A percentile compares a stretch with the other conserved stretches of the same genome.
Conservation (phyloP, 2,888 invertebrate species). For the Griposia aprilina region DNA sequence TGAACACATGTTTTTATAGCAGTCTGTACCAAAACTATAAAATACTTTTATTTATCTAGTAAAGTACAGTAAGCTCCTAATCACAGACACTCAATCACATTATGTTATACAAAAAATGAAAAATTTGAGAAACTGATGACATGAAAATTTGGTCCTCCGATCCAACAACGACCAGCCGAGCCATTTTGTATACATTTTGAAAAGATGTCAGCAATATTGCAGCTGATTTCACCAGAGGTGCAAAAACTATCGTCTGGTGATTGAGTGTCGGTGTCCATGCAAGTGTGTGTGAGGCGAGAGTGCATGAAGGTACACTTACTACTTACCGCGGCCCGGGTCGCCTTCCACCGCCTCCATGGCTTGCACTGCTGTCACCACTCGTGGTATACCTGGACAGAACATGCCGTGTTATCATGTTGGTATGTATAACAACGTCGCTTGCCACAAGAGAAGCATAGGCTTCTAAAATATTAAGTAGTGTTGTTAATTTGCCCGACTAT, state of each 20-base stretch:
- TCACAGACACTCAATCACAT: slow-evolving; percentile 54
- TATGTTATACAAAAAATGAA: not conserved
- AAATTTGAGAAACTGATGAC: not conserved
- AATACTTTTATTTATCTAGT: not conserved
- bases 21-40: not conserved
- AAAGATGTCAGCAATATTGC: not conserved
- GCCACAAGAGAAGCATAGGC: too few relatives aligned
- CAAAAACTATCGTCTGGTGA: slow-evolving; percentile 47
- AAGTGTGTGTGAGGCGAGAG: slow-evolving; percentile 88
- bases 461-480: too few relatives aligned
- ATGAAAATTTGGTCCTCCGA: slow-evolving; percentile 7
- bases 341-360: slow-evolving; percentile 91
- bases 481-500: too few relatives aligned
- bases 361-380: slow-evolving; percentile 92
- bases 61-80: slow-evolving; percentile 61
- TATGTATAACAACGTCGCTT: too few relatives aligned
- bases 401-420: too few relatives aligned
- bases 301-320: slow-evolving; percentile 93
- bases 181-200: not conserved
- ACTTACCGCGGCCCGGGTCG: slow-evolving; percentile 95
- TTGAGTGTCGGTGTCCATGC: slow-evolving; percentile 69
- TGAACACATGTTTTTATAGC: not conserved
- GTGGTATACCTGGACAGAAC: slow-evolving; percentile 92
- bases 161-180: not conserved
- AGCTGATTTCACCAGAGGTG: not conserved